A percentile compares a stretch with the other conserved stretches of the same genome.
Conservation (phyloP, 2,113 vertebrate species). For the Pitta sordida region DNA sequence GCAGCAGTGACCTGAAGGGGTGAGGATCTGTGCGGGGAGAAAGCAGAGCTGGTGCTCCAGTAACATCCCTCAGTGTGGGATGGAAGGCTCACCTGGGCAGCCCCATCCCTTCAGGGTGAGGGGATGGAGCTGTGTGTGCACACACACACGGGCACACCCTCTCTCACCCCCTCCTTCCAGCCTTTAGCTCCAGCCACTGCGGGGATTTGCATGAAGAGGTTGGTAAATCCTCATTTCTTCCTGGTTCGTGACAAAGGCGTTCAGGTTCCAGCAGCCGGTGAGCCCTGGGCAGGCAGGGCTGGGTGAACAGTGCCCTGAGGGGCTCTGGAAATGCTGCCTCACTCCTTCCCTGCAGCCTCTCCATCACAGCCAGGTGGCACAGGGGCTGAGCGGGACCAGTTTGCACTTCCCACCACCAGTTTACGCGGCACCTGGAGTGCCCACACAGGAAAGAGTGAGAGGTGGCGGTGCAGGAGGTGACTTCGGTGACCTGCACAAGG, state of each 20-base stretch:
- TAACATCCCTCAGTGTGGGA: rapidly evolving
- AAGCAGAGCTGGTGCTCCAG: neutral
- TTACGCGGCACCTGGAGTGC: neutral
- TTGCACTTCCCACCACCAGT: neutral
- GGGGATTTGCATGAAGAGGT: slow-evolving; percentile 72
- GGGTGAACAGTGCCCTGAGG: neutral
- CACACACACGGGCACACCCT: neutral
- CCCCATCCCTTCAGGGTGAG: neutral
- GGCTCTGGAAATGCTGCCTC: neutral
- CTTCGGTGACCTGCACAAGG: neutral
- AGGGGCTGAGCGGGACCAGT: neutral
- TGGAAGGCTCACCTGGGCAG: neutral
- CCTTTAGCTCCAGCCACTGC: slow-evolving; percentile 31
- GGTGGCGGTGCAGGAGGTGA: neutral
- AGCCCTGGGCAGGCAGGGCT: neutral
- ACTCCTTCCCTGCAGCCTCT: neutral
- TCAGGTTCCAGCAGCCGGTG: slow-evolving; percentile 39
- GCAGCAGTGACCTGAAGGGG: neutral
- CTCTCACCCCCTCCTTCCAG: neutral
- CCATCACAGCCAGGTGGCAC: neutral
- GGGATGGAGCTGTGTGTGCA: neutral
- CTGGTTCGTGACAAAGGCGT: slow-evolving; percentile 70
- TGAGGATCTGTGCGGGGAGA: neutral
- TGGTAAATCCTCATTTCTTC: slow-evolving; percentile 67
- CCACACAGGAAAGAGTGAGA: neutral